A percentile compares a stretch with the other conserved stretches of the same genome.
Conservation (phyloP, 2,797 vertebrate genomes). For the Lagorchestes hirsutus region DNA sequence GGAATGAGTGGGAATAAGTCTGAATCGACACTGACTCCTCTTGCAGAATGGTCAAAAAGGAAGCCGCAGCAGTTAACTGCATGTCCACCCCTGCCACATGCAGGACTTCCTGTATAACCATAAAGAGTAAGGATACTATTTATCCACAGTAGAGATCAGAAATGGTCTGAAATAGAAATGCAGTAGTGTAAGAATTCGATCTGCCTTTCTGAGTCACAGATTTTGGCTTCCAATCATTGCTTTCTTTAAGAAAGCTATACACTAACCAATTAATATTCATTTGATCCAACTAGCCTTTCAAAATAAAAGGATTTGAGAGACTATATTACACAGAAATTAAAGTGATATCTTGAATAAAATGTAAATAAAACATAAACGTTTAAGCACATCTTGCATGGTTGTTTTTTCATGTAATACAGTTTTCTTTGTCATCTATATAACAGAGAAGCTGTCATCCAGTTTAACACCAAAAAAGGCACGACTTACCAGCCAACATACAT, state of each 20-base stretch:
- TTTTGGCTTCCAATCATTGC: constrained; percentile 47
- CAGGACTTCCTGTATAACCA: constrained; percentile 91
- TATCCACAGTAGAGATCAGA: constrained; percentile 58
- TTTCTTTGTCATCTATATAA: neutral
- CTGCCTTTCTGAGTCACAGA: constrained; percentile 25
- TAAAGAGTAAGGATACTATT: constrained; percentile 65
- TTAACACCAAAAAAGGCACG: constrained; percentile 50
- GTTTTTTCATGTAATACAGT: constrained; percentile 38
- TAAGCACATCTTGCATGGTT: neutral
- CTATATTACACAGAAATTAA: constrained; percentile 36
- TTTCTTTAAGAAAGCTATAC: constrained; percentile 40
- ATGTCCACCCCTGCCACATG: constrained; percentile 92
- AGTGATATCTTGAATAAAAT: constrained; percentile 43
- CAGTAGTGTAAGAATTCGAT: constrained; percentile 22
- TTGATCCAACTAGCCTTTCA: constrained; percentile 18
- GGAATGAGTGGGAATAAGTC: constrained; percentile 94
- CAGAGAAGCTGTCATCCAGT: constrained; percentile 18
- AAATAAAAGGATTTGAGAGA: constrained; percentile 55
- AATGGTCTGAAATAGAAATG: constrained; percentile 28
- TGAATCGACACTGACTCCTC: constrained; percentile 95
- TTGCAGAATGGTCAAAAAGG: constrained; percentile 94
- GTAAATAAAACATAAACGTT: constrained; percentile 9
- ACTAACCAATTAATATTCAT: constrained; percentile 29
- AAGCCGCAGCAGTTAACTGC: constrained; percentile 93
- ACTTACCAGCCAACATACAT: constrained; percentile 8